Percentiles rank a stretch among this genome's conserved stretches.
Evolutionary conservation across 2,113 vertebrate species (phyloP).

Genomic region (Phalacrocorax carbo): DNA sequence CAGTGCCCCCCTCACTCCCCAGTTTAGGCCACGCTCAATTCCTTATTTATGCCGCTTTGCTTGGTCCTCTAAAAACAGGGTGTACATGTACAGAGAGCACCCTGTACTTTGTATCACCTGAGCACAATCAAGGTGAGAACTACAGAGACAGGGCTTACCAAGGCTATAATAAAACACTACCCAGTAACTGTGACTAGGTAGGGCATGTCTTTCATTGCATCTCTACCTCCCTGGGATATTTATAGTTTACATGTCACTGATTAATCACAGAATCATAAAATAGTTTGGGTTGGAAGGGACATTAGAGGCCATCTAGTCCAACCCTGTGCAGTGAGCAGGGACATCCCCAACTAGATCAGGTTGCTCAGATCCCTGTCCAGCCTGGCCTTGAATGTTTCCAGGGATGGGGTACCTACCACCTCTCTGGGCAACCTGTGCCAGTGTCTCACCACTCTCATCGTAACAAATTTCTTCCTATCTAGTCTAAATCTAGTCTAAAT

Average conservation of each 20-base stretch:
- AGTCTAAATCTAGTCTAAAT: background rate
- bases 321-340: fast-evolving
- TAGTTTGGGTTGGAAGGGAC: background rate
- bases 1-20: background rate
- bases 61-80: background rate
- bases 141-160: background rate
- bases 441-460: fast-evolving
- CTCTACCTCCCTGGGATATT: background rate
- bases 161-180: background rate
- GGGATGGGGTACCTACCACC: background rate
- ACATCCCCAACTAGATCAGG: background rate
- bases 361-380: fast-evolving
- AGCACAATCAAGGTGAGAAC: background rate
- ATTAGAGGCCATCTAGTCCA: background rate
- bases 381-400: background rate
- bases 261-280: background rate
- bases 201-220: background rate
- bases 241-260: fast-evolving
- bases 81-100: fast-evolving
- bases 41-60: background rate
- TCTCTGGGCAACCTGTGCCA: background rate
- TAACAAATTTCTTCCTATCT: background rate
- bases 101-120: background rate
- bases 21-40: background rate
- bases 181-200: background rate